A percentile compares a stretch with the other conserved stretches of the same genome.
These are phyloP conservation scores for Calidris pugnax DNA, from an alignment of 2,113 vertebrate genomes.

Conservation along the genomic window DNA sequence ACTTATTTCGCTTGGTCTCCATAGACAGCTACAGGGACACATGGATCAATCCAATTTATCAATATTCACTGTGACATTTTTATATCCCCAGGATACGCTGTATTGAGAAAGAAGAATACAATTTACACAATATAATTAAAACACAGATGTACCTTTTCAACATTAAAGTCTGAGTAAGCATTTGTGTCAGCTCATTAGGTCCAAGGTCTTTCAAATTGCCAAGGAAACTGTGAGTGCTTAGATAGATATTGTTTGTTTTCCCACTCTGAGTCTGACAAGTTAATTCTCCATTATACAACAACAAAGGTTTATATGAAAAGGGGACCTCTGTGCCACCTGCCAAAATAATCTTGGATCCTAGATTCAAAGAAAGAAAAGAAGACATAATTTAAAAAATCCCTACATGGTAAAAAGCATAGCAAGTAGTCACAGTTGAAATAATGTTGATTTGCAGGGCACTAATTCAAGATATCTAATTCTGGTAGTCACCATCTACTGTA, in stretches of 20 bases:
- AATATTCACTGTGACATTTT: neutral
- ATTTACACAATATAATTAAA: neutral
- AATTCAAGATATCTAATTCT: neutral
- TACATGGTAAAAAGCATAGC: neutral
- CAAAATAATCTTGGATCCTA: constrained; percentile 88
- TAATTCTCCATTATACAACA: constrained; percentile 91
- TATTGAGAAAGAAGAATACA: neutral
- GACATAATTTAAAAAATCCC: neutral
- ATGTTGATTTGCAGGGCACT: neutral
- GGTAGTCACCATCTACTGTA: neutral
- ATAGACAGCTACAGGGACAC: neutral
- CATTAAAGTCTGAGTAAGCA: constrained; percentile 84
- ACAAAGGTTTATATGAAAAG: constrained; percentile 92
- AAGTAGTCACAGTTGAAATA: neutral
- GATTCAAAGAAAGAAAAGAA: constrained; percentile 54
- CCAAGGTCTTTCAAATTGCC: constrained; percentile 52
- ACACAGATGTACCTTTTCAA: constrained; percentile 83
- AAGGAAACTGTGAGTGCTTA: constrained; percentile 90
- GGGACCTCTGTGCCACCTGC: constrained; percentile 88
- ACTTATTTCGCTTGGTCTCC: neutral
- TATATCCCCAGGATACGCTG: neutral
- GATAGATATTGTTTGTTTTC: constrained; percentile 83
- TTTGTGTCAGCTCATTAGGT: constrained; percentile 69
- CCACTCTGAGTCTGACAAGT: constrained; percentile 95
- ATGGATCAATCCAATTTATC: neutral